phyloP scores from a whole-genome alignment of 2,113 vertebrate species.

The Nothocercus nigrocapillus region DNA sequence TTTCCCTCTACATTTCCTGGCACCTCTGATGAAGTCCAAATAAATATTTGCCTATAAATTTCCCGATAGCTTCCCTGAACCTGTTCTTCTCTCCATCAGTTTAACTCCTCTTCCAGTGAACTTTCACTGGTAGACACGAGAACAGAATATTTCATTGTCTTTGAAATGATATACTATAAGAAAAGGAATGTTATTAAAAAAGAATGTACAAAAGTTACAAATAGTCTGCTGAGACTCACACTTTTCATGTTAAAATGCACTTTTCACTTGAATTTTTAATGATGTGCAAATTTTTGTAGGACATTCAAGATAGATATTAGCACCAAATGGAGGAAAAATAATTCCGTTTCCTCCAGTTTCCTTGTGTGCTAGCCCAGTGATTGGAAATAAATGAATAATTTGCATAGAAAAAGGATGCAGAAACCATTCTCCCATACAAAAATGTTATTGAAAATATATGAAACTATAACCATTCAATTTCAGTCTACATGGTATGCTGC shows the following conservation, averaged over 20 bases:
- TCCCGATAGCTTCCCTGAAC: neutral
- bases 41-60: neutral
- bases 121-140: neutral
- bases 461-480: constrained; percentile 46
- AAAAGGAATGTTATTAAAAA: neutral
- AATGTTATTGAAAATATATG: constrained; percentile 48
- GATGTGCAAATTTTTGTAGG: neutral
- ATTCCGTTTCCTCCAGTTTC: neutral
- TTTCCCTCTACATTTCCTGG: neutral
- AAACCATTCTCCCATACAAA: constrained; percentile 9
- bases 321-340: constrained; percentile 16
- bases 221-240: neutral
- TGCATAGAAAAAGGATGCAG: constrained; percentile 45
- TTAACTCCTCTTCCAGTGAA: neutral
- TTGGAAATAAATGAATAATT: constrained; percentile 52
- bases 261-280: neutral
- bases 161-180: neutral
- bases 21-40: neutral
- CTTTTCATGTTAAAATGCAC: neutral
- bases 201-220: neutral
- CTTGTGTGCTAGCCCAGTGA: neutral
- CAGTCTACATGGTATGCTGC: constrained; percentile 9
- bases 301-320: neutral
- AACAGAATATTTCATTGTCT: neutral
- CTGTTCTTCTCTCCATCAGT: neutral